Evolutionary conservation across 92 coral and sea anemone species (phyloP).

Genomic region (Epizoanthus rinbou): DNA sequence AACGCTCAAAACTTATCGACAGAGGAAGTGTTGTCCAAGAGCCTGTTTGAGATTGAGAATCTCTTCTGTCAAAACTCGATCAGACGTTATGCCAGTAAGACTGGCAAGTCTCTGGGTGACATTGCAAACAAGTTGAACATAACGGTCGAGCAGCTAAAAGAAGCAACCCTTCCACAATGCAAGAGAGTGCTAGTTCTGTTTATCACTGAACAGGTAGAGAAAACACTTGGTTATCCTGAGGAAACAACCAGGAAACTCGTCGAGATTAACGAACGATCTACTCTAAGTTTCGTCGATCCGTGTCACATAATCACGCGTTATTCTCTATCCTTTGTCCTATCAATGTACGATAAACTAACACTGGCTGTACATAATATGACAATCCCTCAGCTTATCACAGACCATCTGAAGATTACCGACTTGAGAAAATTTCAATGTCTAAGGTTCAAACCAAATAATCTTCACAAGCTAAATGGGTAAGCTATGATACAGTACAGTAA

Average conservation of each 20-base stretch:
- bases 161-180: neutral
- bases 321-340: conserved; percentile 7
- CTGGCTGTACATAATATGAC: neutral
- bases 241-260: neutral
- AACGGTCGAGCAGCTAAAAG: neutral
- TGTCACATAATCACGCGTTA: neutral
- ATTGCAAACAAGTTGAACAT: neutral
- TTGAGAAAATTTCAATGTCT: neutral
- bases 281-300: neutral
- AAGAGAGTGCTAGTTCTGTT: neutral
- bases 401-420: neutral
- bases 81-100: conserved; percentile 4
- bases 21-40: neutral
- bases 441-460: neutral
- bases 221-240: conserved; percentile 1
- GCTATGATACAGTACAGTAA: too few species aligned
- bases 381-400: neutral
- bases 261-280: neutral
- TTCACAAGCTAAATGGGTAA: neutral
- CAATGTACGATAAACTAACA: neutral
- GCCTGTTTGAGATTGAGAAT: neutral
- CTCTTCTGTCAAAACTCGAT: conserved; percentile 19
- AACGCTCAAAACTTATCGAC: neutral
- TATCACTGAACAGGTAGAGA: neutral
- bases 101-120: neutral